These are phyloP conservation scores for Halichondria panicea DNA, from an alignment of 37 sponge, comb jelly and placozoan genomes.

Conservation along the genomic window DNA sequence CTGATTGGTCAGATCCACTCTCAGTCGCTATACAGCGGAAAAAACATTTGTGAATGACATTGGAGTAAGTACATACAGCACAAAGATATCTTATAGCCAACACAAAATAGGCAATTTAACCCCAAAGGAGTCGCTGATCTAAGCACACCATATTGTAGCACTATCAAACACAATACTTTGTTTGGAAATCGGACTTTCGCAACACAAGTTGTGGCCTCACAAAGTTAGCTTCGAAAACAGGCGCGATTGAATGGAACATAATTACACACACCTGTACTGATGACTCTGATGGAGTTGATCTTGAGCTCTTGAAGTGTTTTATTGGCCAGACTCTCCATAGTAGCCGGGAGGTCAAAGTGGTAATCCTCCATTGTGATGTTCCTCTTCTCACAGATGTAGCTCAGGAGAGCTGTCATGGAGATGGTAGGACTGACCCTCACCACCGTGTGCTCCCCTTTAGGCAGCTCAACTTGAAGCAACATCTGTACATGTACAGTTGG, in stretches of 20 bases:
- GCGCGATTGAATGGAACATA: not conserved
- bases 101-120: too few species aligned
- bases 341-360: slow-evolving; percentile 33
- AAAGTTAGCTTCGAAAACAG: too few species aligned
- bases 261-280: slow-evolving; percentile 4
- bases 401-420: slow-evolving; percentile 18
- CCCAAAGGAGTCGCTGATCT: too few species aligned
- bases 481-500: not conserved
- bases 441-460: slow-evolving; percentile 20
- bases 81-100: too few species aligned
- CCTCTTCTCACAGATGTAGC: slow-evolving; percentile 63
- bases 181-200: too few species aligned
- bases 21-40: too few species aligned
- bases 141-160: too few species aligned
- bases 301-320: slow-evolving; percentile 35
- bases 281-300: slow-evolving; percentile 21
- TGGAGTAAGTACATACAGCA: too few species aligned
- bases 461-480: slow-evolving; percentile 45
- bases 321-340: slow-evolving; percentile 21
- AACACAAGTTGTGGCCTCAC: too few species aligned
- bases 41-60: too few species aligned
- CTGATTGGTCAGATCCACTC: too few species aligned
- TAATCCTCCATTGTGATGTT: slow-evolving; percentile 7
- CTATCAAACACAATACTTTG: too few species aligned
- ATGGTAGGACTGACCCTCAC: slow-evolving; percentile 17